Base-by-base conservation (phyloP, 2,797 vertebrate species). In the Falco novaeseelandiae region DNA sequence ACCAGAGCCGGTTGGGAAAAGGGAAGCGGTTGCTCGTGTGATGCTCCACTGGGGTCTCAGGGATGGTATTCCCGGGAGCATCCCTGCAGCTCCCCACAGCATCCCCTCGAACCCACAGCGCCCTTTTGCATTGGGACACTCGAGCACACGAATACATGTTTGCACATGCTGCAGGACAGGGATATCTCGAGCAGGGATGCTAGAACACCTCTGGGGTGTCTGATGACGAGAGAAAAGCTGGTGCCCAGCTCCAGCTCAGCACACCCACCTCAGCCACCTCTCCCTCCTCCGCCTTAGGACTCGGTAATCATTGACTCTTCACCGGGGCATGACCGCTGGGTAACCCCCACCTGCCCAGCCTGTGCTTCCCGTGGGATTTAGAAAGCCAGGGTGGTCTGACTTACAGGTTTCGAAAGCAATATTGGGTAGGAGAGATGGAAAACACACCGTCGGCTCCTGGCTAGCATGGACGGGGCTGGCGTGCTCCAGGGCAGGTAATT, bases 1-100 rank as follows among this genome's bases (percentile, higher is more conserved):
- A n/a, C 10, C 5, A 0, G 32, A 58, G 76, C 30, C 0, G 0
- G 4, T 1, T 0, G 1, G 61, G 2, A 13, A 14, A 16, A 32
- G 23, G 61, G 65, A 46, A 58, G 2, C 0, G 17, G 16, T 54
- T 17, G 11, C 12, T 21, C 3, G 1, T 25, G 74, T 0, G 4
- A 17, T 55, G 80, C 26, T 48, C 63, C 80, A 3, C 1, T 0
- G 5, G 27, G 11, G 14, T 20, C 71, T 9, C 26, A 4, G n/a
- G 36, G 52, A 16, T 1, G 14, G 52, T 1, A 2, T 13, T 12
- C 15, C 57, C 34, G 25, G 34, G 29, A 84, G 17, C 70, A 89
- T 3, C 83, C 57, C 51, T 29, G 44, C 0, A 1, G 42, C 54
- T 80, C 48, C 6, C 14, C 54, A 17, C 1, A 2, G 62, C 14